These are phyloP conservation scores for Taeniopygia guttata DNA, from an alignment of 2,797 vertebrate genomes.

Conservation along the genomic window DNA sequence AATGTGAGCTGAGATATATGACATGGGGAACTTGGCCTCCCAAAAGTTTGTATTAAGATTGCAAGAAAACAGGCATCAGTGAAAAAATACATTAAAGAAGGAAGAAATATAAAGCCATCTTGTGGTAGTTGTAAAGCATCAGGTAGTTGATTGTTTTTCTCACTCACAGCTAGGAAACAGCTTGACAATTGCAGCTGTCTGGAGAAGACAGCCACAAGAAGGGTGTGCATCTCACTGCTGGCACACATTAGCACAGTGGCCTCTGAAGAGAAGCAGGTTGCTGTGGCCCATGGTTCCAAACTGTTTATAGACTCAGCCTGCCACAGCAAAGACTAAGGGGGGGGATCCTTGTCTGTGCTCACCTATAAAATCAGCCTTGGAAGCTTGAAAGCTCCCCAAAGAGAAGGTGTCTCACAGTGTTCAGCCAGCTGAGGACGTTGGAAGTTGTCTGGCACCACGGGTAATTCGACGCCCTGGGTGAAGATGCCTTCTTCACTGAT, in stretches of 20 bases:
- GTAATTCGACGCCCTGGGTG: not conserved
- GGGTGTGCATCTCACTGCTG: not conserved
- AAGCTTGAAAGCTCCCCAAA: not conserved
- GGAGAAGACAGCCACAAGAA: not conserved
- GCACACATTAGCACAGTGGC: not conserved
- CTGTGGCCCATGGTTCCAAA: not conserved
- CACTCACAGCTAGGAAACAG: not conserved
- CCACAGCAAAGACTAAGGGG: not conserved
- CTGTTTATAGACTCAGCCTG: not conserved
- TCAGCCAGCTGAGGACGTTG: not conserved
- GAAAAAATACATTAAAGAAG: not conserved
- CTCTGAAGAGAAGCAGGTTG: not conserved
- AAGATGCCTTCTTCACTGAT: not conserved
- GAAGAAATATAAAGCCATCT: not conserved
- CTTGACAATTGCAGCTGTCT: not conserved
- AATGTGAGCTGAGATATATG: not conserved
- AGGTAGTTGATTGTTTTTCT: not conserved
- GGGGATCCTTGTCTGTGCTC: not conserved
- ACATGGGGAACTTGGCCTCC: not conserved
- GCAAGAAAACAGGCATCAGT: not conserved
- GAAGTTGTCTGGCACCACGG: rapidly evolving
- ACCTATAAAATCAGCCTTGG: not conserved
- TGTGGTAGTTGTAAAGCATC: not conserved
- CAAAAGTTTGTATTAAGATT: not conserved
- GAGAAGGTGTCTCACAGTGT: not conserved